Evolutionary conservation across 1,140 invertebrate genomes (phyloP).

Genomic region (Pogonomyrmex californicus): DNA sequence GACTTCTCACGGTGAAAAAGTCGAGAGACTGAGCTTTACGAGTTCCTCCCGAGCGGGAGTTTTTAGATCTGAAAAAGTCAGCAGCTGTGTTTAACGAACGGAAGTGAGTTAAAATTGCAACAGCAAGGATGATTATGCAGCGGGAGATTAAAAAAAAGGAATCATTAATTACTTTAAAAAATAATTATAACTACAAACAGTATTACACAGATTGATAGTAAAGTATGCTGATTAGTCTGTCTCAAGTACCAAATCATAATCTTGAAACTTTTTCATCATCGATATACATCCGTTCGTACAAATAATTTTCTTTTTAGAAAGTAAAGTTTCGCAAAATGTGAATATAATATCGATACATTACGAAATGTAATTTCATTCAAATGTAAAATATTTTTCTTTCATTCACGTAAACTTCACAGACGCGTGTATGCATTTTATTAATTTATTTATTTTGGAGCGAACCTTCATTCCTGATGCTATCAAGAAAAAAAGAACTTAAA

Average conservation of each 20-base stretch:
- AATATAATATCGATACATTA: background rate
- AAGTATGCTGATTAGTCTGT: background rate
- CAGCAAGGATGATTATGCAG: conserved; percentile 24
- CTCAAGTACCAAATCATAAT: background rate
- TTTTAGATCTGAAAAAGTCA: conserved; percentile 9
- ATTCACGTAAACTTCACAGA: background rate
- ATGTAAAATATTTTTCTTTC: background rate
- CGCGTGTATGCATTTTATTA: background rate
- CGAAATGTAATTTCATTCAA: background rate
- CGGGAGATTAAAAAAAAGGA: background rate
- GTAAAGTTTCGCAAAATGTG: conserved; percentile 15
- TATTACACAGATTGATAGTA: background rate
- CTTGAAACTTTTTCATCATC: background rate
- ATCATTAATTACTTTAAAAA: background rate
- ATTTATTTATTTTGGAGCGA: conserved; percentile 9
- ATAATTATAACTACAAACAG: background rate
- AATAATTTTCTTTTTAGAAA: background rate
- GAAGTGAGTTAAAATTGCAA: conserved; percentile 9
- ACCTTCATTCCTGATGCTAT: background rate
- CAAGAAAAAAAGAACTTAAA: background rate
- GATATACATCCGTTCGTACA: background rate
- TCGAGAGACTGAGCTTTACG: conserved; percentile 33
- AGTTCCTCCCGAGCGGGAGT: conserved; percentile 19
- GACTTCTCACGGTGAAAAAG: conserved; percentile 44
- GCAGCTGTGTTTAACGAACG: conserved; percentile 26